These are phyloP conservation scores for Stichopus horrens DNA, from an alignment of 53 echinoderm and acorn worm species.

Conservation along the genomic window DNA sequence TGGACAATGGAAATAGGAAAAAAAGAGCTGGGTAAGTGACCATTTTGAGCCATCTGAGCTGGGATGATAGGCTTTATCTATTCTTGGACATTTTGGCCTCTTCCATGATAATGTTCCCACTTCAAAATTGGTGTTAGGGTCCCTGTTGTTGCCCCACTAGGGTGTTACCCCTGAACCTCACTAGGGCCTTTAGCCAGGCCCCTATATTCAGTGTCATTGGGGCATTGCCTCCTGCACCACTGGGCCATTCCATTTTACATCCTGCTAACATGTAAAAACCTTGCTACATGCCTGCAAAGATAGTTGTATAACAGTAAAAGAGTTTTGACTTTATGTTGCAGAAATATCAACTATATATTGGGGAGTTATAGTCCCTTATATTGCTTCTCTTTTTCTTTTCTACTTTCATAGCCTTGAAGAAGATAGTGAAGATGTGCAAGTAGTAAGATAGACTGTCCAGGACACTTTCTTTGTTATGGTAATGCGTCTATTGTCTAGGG, in stretches of 20 bases:
- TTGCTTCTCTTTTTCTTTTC: conserved; percentile 20
- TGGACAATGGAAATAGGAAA: conserved; percentile 5
- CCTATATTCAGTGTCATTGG: not conserved
- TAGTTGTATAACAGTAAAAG: conserved; percentile 10
- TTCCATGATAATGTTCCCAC: not conserved
- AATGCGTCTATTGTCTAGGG: too few relatives aligned
- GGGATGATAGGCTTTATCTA: not conserved
- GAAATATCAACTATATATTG: not conserved
- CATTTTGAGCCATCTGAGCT: not conserved
- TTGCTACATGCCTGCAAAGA: conserved; percentile 7
- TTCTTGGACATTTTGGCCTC: too few relatives aligned
- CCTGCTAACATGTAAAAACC: not conserved
- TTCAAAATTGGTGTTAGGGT: not conserved
- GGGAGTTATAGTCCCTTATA: conserved; percentile 18
- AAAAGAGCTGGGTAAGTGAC: not conserved
- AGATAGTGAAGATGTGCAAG: conserved; percentile 4
- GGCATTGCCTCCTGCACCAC: not conserved
- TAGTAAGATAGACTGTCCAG: too few relatives aligned
- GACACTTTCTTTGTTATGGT: too few relatives aligned
- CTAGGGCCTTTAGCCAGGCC: too few relatives aligned
- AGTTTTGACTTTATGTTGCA: conserved; percentile 4
- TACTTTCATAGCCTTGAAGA: conserved; percentile 12
- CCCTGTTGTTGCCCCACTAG: too few relatives aligned
- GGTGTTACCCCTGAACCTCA: too few relatives aligned
- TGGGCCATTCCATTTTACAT: conserved; percentile 2